Percentiles rank a stretch among this genome's conserved stretches.
Evolutionary conservation across 2,113 vertebrate species (phyloP).

Genomic region (Malurus melanocephalus): DNA sequence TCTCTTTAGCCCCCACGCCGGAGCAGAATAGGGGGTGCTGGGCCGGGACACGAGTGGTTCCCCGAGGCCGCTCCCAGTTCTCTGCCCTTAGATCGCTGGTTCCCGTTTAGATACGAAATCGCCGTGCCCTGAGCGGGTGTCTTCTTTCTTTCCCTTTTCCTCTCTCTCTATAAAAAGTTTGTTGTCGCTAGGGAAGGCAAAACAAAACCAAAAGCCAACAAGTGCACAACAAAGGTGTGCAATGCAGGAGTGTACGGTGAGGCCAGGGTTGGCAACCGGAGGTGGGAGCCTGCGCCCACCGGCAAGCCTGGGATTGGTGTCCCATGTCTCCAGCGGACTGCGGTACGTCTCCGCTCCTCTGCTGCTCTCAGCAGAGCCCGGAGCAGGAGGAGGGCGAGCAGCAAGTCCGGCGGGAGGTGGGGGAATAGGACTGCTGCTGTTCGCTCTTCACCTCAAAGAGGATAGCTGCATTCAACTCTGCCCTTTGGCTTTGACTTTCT

Average conservation of each 20-base stretch:
- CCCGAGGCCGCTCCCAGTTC: neutral
- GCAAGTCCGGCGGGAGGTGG: neutral
- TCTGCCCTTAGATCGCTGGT: fast-evolving
- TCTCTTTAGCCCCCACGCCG: too few species aligned
- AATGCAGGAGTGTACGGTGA: fast-evolving
- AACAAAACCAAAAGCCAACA: neutral
- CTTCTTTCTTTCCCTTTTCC: neutral
- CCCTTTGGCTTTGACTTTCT: neutral
- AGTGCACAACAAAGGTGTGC: neutral
- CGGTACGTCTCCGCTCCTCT: neutral
- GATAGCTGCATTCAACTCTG: neutral
- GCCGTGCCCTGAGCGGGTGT: fast-evolving
- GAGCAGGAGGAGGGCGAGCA: neutral
- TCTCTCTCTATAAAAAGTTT: neutral
- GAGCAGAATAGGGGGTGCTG: neutral
- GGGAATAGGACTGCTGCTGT: neutral
- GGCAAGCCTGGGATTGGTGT: neutral
- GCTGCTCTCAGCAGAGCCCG: neutral
- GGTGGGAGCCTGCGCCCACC: neutral
- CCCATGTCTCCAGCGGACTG: fast-evolving
- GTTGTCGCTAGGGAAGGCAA: neutral
- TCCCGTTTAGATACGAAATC: neutral
- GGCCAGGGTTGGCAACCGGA: too few species aligned
- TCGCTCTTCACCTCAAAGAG: neutral
- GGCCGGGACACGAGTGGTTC: too few species aligned